These are phyloP conservation scores for Drosophila lacteicornis DNA, from an alignment of 1,140 invertebrate genomes.

Conservation along the genomic window DNA sequence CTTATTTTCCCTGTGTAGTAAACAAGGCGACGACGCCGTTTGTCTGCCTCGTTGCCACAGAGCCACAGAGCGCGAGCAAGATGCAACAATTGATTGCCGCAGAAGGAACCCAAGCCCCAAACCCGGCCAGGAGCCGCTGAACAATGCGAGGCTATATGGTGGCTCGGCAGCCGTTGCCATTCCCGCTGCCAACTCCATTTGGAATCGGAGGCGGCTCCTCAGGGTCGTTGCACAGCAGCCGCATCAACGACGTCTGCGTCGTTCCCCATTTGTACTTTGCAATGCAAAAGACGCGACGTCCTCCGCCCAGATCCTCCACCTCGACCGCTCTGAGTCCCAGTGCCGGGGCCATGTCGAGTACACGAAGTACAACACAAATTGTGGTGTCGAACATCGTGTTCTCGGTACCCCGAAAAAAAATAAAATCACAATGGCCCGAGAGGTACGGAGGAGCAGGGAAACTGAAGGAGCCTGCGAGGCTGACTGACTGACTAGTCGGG, in stretches of 20 bases:
- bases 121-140: slow-evolving; percentile 24
- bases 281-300: slow-evolving; percentile 71
- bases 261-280: slow-evolving; percentile 74
- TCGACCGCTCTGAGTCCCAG: slow-evolving; percentile 1
- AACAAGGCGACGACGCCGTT: slow-evolving; percentile 48
- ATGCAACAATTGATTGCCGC: slow-evolving; percentile 72
- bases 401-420: slow-evolving; percentile 26
- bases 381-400: slow-evolving; percentile 83
- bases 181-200: slow-evolving; percentile 31
- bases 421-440: slow-evolving; percentile 26
- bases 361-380: slow-evolving; percentile 81
- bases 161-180: slow-evolving; percentile 1
- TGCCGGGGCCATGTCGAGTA: slow-evolving; percentile 48
- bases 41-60: slow-evolving; percentile 49
- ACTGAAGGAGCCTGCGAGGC: slow-evolving; percentile 2
- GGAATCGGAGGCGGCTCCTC: slow-evolving; percentile 46
- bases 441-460: slow-evolving; percentile 14
- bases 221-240: slow-evolving; percentile 73
- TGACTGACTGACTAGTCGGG: slow-evolving; percentile 17
- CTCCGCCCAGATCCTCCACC: slow-evolving; percentile 38
- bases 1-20: slow-evolving; percentile 2
- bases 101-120: slow-evolving; percentile 25
- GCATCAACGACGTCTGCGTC: slow-evolving; percentile 30
- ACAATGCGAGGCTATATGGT: slow-evolving; percentile 44
- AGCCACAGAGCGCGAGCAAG: slow-evolving; percentile 45